These are phyloP conservation scores for Phoeniculus purpureus DNA, from an alignment of 2,797 vertebrate species.

Conservation along the genomic window DNA sequence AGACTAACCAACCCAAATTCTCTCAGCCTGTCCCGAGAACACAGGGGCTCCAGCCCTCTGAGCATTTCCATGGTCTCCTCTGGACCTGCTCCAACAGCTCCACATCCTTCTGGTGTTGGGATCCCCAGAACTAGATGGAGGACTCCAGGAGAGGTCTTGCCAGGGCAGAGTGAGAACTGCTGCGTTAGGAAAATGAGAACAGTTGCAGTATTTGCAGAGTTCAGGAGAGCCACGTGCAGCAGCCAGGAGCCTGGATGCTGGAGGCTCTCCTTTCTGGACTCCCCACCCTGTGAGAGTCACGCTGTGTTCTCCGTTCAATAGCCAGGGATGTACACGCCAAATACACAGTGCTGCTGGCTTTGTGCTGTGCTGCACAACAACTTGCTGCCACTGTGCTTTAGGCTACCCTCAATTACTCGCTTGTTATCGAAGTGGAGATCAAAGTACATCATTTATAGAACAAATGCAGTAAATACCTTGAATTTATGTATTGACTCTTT, in stretches of 20 bases:
- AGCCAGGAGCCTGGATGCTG: neutral
- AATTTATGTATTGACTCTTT: neutral
- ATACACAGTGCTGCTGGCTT: neutral
- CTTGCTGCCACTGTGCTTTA: neutral
- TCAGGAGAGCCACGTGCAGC: neutral
- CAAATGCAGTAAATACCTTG: slow-evolving; percentile 40
- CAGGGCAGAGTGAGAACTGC: neutral
- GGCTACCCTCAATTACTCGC: neutral
- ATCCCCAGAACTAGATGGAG: too few species aligned
- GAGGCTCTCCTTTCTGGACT: neutral
- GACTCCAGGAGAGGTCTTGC: too few species aligned
- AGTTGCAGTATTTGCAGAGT: rapidly evolving
- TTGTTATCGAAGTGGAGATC: slow-evolving; percentile 35
- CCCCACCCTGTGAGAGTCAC: rapidly evolving
- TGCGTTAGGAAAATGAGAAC: neutral
- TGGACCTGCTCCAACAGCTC: too few species aligned
- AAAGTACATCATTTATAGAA: slow-evolving; percentile 32
- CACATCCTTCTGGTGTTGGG: too few species aligned
- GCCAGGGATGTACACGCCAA: neutral
- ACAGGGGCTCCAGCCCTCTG: too few species aligned
- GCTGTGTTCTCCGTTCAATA: rapidly evolving
- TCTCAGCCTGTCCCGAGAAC: too few species aligned
- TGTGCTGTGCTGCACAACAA: neutral
- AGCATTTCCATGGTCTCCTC: too few species aligned
- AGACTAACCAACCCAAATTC: too few species aligned